Evolutionary conservation across 1,140 invertebrate species (phyloP), one percentile per base, ranked within the genome.

Genomic region (Colletes gigas): DNA sequence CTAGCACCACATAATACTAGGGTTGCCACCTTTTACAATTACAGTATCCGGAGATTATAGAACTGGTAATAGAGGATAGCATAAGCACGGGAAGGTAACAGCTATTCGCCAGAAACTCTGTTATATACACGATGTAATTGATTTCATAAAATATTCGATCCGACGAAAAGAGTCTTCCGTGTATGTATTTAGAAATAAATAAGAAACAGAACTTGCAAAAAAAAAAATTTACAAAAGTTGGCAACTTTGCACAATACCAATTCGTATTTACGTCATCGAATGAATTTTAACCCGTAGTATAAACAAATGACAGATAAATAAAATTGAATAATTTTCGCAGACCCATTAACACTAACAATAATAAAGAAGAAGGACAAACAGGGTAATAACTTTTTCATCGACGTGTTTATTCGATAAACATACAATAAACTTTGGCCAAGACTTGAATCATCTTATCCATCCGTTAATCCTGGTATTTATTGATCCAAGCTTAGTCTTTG

Each of bases 21-120:
- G 60, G 60, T 62, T 41, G 60, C 30, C 60, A 63, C 30, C 60
- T 63, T 63, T 63, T 63, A 30, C 60, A 30, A 41, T 63, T 63
- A 17, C 60, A 63, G 30, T 63, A 63, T 63, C 60, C 60, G 60
- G 30, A 39, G 15, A 63, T 17, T 8, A 17, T 8, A 9, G 30
- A 15, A 41, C 14, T 15, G 30, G 14, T 63, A 63, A 63, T 41
- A 30, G 14, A 41, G 60, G 12, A 55, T 55, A 55, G 30, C 39
- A 12, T 17, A 41, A 15, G 7, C 7, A 3, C 14, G 5, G 41
- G 30, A 63, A 41, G 6, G 7, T 63, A 7, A 30, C 0, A 17
- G 7, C 30, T 17, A 8, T 14, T 14, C 21, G 59, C 10, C 12
- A 47, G 44, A 47, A 47, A 47, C 44, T 47, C 9, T 47, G 6